Base-by-base conservation (phyloP, 2,113 vertebrate genomes). In the Ptychochromis oligacanthus region DNA sequence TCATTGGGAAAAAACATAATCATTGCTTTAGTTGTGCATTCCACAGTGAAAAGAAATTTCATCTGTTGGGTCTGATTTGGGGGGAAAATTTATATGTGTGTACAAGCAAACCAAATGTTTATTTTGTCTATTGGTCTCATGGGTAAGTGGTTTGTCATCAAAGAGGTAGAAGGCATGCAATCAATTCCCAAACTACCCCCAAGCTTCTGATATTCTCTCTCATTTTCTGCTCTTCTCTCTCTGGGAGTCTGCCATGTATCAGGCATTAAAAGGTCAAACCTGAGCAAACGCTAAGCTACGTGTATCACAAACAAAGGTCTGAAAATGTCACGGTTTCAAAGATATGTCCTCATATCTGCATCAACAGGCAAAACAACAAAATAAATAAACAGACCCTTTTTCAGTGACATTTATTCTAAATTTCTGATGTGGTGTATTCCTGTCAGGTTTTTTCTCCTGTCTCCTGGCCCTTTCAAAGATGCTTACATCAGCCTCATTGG, bases 201-300 rank as follows among this genome's bases (percentile, higher is more conserved):
- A 20, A 67, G 67, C 75, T 75, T 62, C 49, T 77, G 55, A 75
- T 83, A 60, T 76, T 80, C 61, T 46, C 43, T 62, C 60, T 76
- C 7, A 5, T 81, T 78, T 80, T 88, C 79, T 82, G 4, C 72
- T 74, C 11, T 4, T 80, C 79, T 79, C 85, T 92, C 77, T 85
- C 15, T 7, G 67, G 67, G 76, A 80, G 38, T 81, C 79, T 55
- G 87, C 79, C 13, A n/a, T 91, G 75, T 82, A 82, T 82, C 81
- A 20, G 74, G 67, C 80, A 82, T 90, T 85, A 86, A 93, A 94
- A 93, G 93, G 92, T 93, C 91, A 89, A 20, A 72, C 84, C 84
- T 80, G 77, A 83, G 84, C 88, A 87, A 94, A 90, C 86, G 88
- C 85, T 59, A 57, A 87, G 79, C 75, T 14, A 64, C 5, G 18